Conservation (phyloP, 1,140 invertebrate genomes). For the Contarinia nasturtii region DNA sequence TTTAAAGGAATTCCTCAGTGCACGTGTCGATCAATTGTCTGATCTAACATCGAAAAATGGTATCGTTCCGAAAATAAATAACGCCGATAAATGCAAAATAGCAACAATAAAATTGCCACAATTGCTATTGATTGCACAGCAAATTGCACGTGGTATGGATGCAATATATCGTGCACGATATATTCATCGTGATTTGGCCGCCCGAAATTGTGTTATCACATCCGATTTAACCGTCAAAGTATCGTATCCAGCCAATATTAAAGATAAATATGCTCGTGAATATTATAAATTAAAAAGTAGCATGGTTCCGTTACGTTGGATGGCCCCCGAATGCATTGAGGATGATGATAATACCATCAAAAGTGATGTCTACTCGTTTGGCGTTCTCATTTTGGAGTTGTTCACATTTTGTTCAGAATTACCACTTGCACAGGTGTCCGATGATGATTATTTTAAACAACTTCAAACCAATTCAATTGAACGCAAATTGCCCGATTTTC, state of each 20-base stretch:
- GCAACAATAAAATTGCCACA: conserved; percentile 32
- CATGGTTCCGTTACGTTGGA: conserved; percentile 66
- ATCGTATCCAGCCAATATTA: conserved; percentile 55
- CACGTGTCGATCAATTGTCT: conserved; percentile 31
- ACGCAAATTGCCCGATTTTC: conserved; percentile 41
- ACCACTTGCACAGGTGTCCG: conserved; percentile 64
- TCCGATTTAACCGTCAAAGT: conserved; percentile 70
- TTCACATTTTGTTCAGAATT: conserved; percentile 54
- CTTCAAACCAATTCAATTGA: conserved; percentile 42
- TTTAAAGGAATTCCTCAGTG: conserved; percentile 78
- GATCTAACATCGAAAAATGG: conserved; percentile 12
- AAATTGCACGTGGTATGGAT: conserved; percentile 71
- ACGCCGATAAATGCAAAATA: too few species aligned
- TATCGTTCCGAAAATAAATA: neutral
- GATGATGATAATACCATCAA: conserved; percentile 86
- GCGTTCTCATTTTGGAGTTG: conserved; percentile 73
- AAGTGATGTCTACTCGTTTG: conserved; percentile 86
- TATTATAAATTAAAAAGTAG: conserved; percentile 65
- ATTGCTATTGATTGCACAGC: conserved; percentile 48
- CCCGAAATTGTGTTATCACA: conserved; percentile 80
- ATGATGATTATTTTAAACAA: conserved; percentile 51
- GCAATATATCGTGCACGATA: conserved; percentile 33
- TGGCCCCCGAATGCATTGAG: conserved; percentile 70
- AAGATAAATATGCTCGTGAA: conserved; percentile 70
- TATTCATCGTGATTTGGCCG: conserved; percentile 54